Base-by-base conservation (phyloP, 1,140 invertebrate genomes). In the Bombus huntii region DNA sequence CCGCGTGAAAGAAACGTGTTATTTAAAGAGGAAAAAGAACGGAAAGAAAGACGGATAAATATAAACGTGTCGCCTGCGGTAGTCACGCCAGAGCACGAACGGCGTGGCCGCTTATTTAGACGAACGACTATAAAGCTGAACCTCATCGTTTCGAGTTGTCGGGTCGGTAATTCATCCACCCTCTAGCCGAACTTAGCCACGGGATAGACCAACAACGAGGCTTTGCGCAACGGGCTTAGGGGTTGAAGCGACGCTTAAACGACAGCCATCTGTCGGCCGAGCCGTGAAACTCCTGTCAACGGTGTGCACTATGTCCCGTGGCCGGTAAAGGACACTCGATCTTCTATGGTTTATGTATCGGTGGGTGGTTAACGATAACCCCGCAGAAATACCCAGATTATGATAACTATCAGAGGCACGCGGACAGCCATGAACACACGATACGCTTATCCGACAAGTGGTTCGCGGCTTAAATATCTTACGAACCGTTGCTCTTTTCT, bases 151-250 rank as follows among this genome's bases (percentile, higher is more conserved):
- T 90, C 85, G 80, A 90, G 74, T 31, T 22, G 91, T 89, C 91
- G 81, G 88, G 94, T 94, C 94, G 94, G 94, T 95, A 95, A 95
- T 94, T 94, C 92, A 94, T 93, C 89, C 87, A 85, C 89, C 81
- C 80, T 68, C 73, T 91, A 84, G 81, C 86, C 89, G 89, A 86
- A 89, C 83, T 85, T 81, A 81, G 62, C 89, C 84, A 81, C 88
- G 91, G 91, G 88, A 91, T 90, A 89, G 82, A 72, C 71, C 70
- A 59, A 85, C 84, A 82, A 59, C 42, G n/a, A 12, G 57, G 75
- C 34, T 62, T 77, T 77, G 86, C 91, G 94, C 94, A 94, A 31
- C 34, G 72, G 57, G 75, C 37, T 78, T 78, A 88, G 91, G 94
- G 94, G 91, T 94, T 93, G 94, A 95, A 95, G 94, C 91, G 92